Conservation (phyloP, 2,888 invertebrate genomes). For the Dynastes hyllus region DNA sequence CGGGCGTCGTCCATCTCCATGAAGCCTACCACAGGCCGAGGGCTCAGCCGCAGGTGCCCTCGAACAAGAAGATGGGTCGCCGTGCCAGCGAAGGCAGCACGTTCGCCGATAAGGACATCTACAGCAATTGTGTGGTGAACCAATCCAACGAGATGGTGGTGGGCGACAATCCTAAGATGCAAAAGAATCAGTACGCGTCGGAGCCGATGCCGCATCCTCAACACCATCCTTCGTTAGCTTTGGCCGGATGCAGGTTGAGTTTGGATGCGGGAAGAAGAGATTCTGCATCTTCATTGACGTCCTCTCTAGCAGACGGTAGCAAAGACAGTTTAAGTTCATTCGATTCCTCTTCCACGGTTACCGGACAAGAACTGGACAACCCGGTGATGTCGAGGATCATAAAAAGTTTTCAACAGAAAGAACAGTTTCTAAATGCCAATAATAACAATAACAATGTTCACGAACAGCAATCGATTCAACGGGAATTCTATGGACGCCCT, state of each 20-base stretch:
- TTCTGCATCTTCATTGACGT: conserved; percentile 74
- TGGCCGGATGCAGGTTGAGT: conserved; percentile 70
- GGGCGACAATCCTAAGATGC: conserved; percentile 54
- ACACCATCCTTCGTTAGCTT: conserved; percentile 53
- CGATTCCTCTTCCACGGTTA: conserved; percentile 80
- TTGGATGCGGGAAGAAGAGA: conserved; percentile 74
- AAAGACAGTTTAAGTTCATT: conserved; percentile 81
- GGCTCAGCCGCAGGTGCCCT: conserved; percentile 70
- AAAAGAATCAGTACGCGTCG: conserved; percentile 50
- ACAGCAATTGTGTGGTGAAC: conserved; percentile 57
- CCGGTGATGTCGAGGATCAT: conserved; percentile 82
- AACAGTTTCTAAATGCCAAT: conserved; percentile 88
- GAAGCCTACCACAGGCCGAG: conserved; percentile 65
- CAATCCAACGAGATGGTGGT: conserved; percentile 61
- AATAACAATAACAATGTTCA: conserved; percentile 80
- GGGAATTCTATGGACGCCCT: conserved; percentile 86
- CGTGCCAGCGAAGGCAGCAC: conserved; percentile 73
- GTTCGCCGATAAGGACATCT: conserved; percentile 62
- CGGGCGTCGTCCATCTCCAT: conserved; percentile 51
- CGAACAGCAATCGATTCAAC: conserved; percentile 70
- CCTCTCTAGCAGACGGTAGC: conserved; percentile 78
- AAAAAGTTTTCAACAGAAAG: conserved; percentile 91
- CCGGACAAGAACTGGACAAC: conserved; percentile 81
- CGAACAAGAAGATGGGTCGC: conserved; percentile 70
- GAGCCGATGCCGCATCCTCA: conserved; percentile 37